Conservation (phyloP, 2,797 vertebrate species). For the Urophycis tenuis region DNA sequence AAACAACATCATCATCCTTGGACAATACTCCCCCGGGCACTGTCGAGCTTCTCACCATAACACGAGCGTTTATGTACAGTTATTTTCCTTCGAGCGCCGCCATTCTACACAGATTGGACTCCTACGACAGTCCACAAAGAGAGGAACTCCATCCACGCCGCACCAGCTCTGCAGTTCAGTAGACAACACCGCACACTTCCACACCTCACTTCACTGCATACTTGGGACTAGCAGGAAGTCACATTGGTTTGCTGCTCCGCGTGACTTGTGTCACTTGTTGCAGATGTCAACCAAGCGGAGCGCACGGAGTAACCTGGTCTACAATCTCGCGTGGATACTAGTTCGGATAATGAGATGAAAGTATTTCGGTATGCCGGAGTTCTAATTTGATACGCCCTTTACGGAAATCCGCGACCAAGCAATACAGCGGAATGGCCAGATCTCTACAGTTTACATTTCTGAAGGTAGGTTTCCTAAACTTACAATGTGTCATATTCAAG, state of each 20-base stretch:
- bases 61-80: too few relatives aligned
- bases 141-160: neutral
- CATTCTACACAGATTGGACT: neutral
- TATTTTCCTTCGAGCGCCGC: neutral
- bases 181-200: neutral
- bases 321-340: neutral
- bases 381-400: neutral
- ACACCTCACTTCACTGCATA: neutral
- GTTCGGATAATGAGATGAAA: neutral
- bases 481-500: neutral
- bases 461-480: neutral
- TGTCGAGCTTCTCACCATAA: too few relatives aligned
- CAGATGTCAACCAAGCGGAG: neutral
- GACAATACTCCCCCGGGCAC: neutral
- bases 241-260: neutral
- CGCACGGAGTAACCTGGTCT: neutral
- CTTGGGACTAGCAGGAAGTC: neutral
- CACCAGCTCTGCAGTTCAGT: neutral
- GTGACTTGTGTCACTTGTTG: neutral
- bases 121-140: too few relatives aligned
- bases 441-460: neutral
- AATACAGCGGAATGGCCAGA: neutral
- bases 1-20: neutral
- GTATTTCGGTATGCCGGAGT: neutral
- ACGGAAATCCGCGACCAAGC: neutral